Conservation (phyloP, 2,888 invertebrate species). For the Eubasilissa splendida region DNA sequence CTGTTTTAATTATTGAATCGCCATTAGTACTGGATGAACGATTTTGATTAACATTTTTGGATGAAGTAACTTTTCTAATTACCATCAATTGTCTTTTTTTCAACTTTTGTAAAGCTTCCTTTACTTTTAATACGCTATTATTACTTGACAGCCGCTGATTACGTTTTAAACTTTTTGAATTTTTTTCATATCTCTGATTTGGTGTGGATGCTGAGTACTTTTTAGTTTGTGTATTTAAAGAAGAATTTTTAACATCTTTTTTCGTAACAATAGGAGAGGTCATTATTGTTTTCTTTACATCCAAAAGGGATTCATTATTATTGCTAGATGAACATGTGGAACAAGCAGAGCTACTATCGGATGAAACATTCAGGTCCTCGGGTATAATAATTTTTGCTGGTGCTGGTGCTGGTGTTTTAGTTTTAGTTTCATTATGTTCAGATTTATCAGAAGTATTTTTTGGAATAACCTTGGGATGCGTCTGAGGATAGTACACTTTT, state of each 20-base stretch:
- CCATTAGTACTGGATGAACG: too few species aligned
- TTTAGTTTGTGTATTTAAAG: background rate
- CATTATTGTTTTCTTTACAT: background rate
- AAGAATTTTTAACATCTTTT: background rate
- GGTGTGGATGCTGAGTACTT: slow-evolving; percentile 32
- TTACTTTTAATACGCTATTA: too few species aligned
- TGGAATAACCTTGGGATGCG: slow-evolving; percentile 8
- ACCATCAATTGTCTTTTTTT: too few species aligned
- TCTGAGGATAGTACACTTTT: slow-evolving; percentile 24
- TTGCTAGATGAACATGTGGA: background rate
- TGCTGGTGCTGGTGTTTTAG: background rate
- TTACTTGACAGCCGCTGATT: background rate
- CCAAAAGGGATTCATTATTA: background rate
- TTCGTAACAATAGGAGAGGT: background rate
- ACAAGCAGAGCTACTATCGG: background rate
- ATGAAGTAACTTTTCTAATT: too few species aligned
- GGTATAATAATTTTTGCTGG: slow-evolving; percentile 2
- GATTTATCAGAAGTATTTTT: slow-evolving; percentile 35
- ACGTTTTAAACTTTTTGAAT: background rate
- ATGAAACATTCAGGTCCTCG: background rate
- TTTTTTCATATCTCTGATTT: background rate
- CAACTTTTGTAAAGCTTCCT: too few species aligned
- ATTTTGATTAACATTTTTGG: too few species aligned
- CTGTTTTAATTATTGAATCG: background rate
- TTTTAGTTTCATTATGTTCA: slow-evolving; percentile 5